Evolutionary conservation across 2,113 vertebrate species (phyloP).

Genomic region (Ceuthmochares aereus): DNA sequence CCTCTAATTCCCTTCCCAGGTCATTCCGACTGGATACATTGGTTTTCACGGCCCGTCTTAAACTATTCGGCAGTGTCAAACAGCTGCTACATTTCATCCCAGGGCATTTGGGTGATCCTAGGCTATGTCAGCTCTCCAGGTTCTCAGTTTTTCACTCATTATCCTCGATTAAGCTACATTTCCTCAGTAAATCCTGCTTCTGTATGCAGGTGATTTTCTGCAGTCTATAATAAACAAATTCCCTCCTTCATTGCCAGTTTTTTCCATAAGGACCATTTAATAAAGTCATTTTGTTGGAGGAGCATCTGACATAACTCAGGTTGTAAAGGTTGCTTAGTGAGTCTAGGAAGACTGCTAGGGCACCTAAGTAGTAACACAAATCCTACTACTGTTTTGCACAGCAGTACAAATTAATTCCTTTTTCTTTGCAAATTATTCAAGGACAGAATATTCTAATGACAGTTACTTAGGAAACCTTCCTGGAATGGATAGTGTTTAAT

Average conservation of each 20-base stretch:
- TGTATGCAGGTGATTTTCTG: background rate
- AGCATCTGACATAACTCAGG: background rate
- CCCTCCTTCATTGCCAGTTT: background rate
- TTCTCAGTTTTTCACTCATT: background rate
- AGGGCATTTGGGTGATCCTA: background rate
- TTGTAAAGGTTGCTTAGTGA: background rate
- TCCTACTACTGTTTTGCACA: background rate
- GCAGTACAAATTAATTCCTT: background rate
- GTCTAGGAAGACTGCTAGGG: background rate
- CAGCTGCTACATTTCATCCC: background rate
- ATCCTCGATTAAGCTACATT: background rate
- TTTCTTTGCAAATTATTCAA: conserved; percentile 12
- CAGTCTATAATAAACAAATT: background rate
- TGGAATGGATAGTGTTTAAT: background rate
- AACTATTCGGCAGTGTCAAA: background rate
- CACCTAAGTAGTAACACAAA: background rate
- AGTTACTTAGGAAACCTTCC: conserved; percentile 26
- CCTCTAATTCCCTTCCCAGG: background rate
- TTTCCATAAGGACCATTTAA: background rate
- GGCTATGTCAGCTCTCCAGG: background rate
- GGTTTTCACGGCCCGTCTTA: background rate
- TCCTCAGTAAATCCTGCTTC: background rate
- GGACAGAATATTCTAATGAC: background rate
- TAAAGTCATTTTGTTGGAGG: background rate
- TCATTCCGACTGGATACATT: background rate